phyloP scores from a whole-genome alignment of 2,113 vertebrate species.

The Eubucco bourcierii region DNA sequence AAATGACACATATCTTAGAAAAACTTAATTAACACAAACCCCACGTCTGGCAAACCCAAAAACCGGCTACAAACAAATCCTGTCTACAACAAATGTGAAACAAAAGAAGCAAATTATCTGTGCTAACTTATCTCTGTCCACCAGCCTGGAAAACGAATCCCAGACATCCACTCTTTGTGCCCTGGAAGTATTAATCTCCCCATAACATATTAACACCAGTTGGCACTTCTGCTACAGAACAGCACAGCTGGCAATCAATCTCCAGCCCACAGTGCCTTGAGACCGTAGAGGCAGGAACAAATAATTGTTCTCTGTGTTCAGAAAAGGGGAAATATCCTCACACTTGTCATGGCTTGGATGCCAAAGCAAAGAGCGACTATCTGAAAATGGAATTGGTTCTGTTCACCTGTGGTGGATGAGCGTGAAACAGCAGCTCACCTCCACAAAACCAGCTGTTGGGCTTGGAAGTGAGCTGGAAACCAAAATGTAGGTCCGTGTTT shows the following conservation, averaged over 20 bases:
- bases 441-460: neutral
- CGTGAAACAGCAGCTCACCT: neutral
- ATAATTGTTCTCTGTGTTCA: neutral
- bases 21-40: neutral
- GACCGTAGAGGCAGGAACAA: neutral
- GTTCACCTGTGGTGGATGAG: neutral
- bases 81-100: neutral
- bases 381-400: neutral
- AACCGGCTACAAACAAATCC: neutral
- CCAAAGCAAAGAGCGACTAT: neutral
- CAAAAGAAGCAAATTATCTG: neutral
- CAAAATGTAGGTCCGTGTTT: neutral
- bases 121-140: neutral
- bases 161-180: neutral
- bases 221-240: neutral
- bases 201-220: neutral
- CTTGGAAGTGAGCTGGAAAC: neutral
- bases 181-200: conserved; percentile 20
- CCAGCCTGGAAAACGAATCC: neutral
- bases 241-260: neutral
- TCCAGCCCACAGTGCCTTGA: neutral
- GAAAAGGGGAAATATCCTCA: neutral
- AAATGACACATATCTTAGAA: neutral
- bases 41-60: neutral
- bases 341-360: neutral